Conservation (phyloP, 2,888 invertebrate genomes). For the Pteria penguin region DNA sequence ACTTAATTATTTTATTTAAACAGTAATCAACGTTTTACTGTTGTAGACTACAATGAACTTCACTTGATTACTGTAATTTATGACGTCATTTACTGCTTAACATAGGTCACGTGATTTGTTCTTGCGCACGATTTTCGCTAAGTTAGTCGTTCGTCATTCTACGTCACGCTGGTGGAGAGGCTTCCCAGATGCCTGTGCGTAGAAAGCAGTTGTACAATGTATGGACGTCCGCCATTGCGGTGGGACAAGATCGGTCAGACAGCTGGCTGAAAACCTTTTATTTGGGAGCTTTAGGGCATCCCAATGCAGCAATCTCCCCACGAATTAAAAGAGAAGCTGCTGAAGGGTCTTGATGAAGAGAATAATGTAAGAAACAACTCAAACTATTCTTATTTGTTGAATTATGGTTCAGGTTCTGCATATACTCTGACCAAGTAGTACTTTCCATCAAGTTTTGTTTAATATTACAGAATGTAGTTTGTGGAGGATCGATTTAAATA, state of each 20-base stretch:
- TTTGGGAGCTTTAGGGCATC: constrained; percentile 80
- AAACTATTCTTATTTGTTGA: constrained; percentile 3
- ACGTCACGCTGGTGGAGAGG: constrained; percentile 76
- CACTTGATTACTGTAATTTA: too few relatives aligned
- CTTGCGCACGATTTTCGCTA: constrained; percentile 47
- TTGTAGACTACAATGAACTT: too few relatives aligned
- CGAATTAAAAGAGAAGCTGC: constrained; percentile 96
- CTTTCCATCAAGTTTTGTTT: too few relatives aligned
- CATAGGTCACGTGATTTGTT: constrained; percentile 48
- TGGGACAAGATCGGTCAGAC: constrained; percentile 81
- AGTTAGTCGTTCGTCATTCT: constrained; percentile 65
- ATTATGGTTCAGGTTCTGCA: not conserved
- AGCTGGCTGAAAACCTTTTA: constrained; percentile 81
- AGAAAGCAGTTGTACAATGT: constrained; percentile 73
- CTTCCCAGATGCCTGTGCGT: constrained; percentile 78
- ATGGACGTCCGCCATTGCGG: constrained; percentile 82
- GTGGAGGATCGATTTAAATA: too few relatives aligned
- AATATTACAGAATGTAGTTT: too few relatives aligned
- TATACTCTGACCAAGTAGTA: not conserved
- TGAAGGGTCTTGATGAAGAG: constrained; percentile 97
- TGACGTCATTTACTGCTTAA: constrained; percentile 16
- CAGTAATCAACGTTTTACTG: too few relatives aligned
- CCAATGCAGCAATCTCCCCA: constrained; percentile 82
- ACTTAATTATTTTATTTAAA: too few relatives aligned
- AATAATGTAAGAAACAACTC: constrained; percentile 92